These are phyloP conservation scores for Protonemura montana DNA, from an alignment of 2,888 invertebrate genomes.

Conservation along the genomic window DNA sequence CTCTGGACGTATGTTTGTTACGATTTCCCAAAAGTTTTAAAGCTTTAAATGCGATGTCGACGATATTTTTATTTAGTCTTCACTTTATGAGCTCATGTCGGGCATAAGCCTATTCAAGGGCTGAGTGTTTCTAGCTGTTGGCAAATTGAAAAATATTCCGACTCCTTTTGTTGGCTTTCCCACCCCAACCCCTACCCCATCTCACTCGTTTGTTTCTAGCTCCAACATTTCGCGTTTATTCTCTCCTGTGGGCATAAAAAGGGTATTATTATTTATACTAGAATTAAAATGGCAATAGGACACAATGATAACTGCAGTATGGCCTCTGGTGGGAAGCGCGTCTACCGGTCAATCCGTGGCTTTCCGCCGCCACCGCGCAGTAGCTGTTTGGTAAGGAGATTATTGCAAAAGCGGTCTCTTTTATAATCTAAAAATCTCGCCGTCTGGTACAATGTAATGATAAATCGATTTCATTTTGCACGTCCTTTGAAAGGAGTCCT, in stretches of 20 bases:
- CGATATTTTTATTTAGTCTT: constrained; percentile 34
- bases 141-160: constrained; percentile 39
- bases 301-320: constrained; percentile 17
- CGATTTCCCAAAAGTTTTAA: not conserved
- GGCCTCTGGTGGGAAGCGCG: constrained; percentile 3
- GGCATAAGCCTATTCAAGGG: constrained; percentile 8
- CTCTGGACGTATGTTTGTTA: not conserved
- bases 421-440: not conserved
- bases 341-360: constrained; percentile 9
- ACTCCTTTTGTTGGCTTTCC: constrained; percentile 20
- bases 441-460: not conserved
- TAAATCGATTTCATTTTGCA: constrained; percentile 8
- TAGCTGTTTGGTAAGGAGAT: constrained; percentile 33
- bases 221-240: constrained; percentile 13
- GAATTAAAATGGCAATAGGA: constrained; percentile 37
- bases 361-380: not conserved
- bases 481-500: not conserved
- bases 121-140: constrained; percentile 22
- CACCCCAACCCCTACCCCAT: too few relatives aligned
- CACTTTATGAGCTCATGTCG: constrained; percentile 31
- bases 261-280: constrained; percentile 32
- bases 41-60: constrained; percentile 30
- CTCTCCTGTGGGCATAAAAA: constrained; percentile 24
- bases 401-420: not conserved
- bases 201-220: constrained; percentile 23